Conservation (phyloP, 2,113 vertebrate species). For the Gallinago media region DNA sequence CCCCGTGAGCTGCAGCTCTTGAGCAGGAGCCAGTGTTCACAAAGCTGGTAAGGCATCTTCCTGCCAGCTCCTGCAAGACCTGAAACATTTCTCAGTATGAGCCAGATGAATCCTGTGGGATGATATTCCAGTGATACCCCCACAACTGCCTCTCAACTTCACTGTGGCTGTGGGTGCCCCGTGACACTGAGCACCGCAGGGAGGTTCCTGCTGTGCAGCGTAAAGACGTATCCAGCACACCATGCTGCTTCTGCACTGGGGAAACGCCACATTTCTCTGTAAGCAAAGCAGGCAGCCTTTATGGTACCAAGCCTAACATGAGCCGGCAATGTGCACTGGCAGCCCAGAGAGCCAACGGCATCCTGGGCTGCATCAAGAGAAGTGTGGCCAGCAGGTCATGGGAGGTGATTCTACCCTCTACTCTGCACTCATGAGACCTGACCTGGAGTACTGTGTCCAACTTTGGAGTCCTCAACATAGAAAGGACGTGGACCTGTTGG, state of each 20-base stretch:
- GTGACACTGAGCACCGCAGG: fast-evolving
- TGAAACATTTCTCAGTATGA: fast-evolving
- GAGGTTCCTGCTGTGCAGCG: background rate
- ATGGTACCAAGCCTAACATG: background rate
- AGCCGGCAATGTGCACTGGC: no score
- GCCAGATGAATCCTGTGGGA: background rate
- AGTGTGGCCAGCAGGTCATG: no score
- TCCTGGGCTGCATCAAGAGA: no score
- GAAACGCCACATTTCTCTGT: background rate
- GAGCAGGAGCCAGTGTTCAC: background rate
- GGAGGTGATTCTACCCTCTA: no score
- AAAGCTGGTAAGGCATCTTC: background rate
- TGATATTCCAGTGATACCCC: background rate
- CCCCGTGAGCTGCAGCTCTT: background rate
- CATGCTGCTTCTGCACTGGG: background rate
- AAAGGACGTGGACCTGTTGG: no score
- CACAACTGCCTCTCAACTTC: background rate
- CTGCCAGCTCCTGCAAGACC: background rate
- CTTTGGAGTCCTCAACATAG: no score
- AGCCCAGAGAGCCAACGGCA: no score
- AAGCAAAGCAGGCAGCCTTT: background rate
- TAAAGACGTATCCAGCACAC: background rate
- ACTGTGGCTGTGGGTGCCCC: no score
- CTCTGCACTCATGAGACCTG: no score
- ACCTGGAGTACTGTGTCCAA: no score